phyloP scores from a whole-genome alignment of 2,888 invertebrate genomes.

The Arctia plantaginis region DNA sequence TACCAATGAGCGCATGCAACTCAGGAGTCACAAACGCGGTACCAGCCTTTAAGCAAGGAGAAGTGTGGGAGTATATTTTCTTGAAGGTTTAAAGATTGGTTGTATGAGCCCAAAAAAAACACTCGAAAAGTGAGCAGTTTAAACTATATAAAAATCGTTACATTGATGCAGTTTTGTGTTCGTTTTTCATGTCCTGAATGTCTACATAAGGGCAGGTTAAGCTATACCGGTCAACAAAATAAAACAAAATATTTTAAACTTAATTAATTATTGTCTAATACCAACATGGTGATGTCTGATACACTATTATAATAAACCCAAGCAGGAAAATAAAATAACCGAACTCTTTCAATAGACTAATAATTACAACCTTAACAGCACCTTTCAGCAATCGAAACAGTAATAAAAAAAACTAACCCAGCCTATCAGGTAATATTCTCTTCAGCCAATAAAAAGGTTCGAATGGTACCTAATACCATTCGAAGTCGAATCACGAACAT shows the following conservation, averaged over 20 bases:
- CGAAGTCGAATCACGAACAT: conserved; percentile 41
- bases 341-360: background rate
- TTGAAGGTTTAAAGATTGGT: no score
- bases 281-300: background rate
- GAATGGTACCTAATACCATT: conserved; percentile 37
- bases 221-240: background rate
- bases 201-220: background rate
- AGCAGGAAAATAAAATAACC: background rate
- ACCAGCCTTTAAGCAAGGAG: no score
- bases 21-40: no score
- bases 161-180: no score
- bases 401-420: conserved; percentile 30
- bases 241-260: no score
- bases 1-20: no score
- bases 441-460: conserved; percentile 32
- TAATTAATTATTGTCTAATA: no score
- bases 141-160: no score
- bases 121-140: no score
- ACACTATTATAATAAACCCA: background rate
- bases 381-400: conserved; percentile 23
- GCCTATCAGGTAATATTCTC: conserved; percentile 27
- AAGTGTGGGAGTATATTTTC: no score
- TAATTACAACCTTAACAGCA: background rate
- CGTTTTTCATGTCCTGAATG: no score
- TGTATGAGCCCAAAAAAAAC: no score